These are phyloP conservation scores for Hoplodrina ambigua DNA, from an alignment of 2,888 invertebrate genomes.

Conservation along the genomic window DNA sequence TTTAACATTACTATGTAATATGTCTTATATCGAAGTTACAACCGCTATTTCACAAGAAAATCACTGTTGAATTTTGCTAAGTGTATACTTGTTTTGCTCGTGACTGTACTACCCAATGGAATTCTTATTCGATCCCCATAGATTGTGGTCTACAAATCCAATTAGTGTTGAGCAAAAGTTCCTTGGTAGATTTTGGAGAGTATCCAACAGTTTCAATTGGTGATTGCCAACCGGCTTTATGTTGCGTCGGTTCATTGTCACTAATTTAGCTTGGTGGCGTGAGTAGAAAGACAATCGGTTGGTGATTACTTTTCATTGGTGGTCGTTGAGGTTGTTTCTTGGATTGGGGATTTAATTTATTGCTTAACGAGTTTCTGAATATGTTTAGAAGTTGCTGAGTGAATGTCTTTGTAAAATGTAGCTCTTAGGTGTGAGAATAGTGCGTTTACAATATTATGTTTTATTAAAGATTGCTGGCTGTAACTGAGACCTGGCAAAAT, in stretches of 20 bases:
- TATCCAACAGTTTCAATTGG: constrained; percentile 83
- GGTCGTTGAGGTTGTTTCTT: constrained; percentile 41
- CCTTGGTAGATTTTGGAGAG: constrained; percentile 80
- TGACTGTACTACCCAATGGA: background rate
- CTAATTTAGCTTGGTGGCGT: constrained; percentile 77
- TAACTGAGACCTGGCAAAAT: too few species aligned
- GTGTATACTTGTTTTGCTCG: too few species aligned
- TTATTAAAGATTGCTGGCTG: too few species aligned
- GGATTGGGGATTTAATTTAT: constrained; percentile 42
- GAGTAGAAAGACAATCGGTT: constrained; percentile 73
- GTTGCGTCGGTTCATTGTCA: constrained; percentile 71
- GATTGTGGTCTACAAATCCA: constrained; percentile 80
- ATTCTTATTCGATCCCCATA: constrained; percentile 65
- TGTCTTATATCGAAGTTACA: too few species aligned
- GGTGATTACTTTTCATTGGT: constrained; percentile 69
- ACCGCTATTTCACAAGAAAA: too few species aligned
- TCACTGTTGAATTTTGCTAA: too few species aligned
- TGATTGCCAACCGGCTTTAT: constrained; percentile 75
- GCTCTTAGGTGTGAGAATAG: too few species aligned
- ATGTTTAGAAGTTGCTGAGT: constrained; percentile 3
- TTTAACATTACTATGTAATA: too few species aligned
- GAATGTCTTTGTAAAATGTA: too few species aligned
- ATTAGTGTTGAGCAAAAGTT: constrained; percentile 84
- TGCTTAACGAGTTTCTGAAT: constrained; percentile 18
- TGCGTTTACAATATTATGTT: too few species aligned